Evolutionary conservation across 2,113 vertebrate genomes (phyloP), one percentile per base, ranked within the genome.

Genomic region (Alosa alosa): DNA sequence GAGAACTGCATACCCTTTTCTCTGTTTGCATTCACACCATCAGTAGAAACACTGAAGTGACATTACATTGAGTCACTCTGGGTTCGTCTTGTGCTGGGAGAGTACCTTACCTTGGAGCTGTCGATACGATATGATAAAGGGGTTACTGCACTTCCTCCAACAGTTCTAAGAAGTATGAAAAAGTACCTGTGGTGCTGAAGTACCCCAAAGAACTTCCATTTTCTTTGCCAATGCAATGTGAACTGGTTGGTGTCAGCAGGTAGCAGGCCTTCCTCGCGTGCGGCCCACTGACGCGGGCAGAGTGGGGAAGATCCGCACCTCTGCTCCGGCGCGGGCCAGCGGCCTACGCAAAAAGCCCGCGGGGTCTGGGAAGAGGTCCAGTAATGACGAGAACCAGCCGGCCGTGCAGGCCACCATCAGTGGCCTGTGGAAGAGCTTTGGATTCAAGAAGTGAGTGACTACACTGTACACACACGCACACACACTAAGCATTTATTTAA

Each of bases 351-450:
- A 88, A 90, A 96, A 92, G 81, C 87, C 91, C 9, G 44, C 84
- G 6, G 85, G 85, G 4, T 45, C 86, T 41, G 94, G 92, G 55
- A 97, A 94, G 89, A 95, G 92, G 86, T 84, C 84, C 0, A 83
- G 84, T 39, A 93, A 96, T 78, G 93, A 94, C 0, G 98, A 99
- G 93, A 99, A 99, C 93, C 94, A 86, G n/a, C 93, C 95, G 0
- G 95, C 89, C 2, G 84, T 96, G 44, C 97, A 99, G 90, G 89
- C 93, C 39, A 97, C 97, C 82, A 96, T 99, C 93, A 96, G 92
- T 55, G 94, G 96, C 68, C 94, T 99, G 1, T 96, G 98, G 97
- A 97, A 96, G 87, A 98, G 94, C 89, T 99, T 97, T 89, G 96
- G 96, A 1, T 99, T 97, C 93, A 97, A 95, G 91, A 97, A 94